Base-by-base conservation (phyloP, 2,797 vertebrate species). In the Neoniphon sammara region DNA sequence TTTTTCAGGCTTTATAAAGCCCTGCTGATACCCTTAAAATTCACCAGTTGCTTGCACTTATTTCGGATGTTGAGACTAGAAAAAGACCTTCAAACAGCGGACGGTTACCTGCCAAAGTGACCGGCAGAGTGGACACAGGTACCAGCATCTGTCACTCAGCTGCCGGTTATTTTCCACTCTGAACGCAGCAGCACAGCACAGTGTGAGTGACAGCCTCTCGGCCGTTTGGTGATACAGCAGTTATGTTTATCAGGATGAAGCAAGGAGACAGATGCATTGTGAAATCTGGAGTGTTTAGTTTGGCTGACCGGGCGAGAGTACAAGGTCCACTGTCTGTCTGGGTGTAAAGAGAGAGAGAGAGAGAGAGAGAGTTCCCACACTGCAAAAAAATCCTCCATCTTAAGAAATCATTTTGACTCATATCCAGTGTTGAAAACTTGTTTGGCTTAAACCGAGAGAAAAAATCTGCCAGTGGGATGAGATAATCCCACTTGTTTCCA, bases 291-390 rank as follows among this genome's bases (percentile, higher is more conserved):
- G 30, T 71, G 70, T 71, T 78, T 73, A 61, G 64, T 67, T 67
- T 82, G 80, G 76, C 80, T 36, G 52, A 14, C 25, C 5, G 49
- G 49, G 34, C 73, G 14, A 57, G 14, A 42, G 71, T 55, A 44
- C 80, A 82, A 78, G 67, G 76, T 70, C 66, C 67, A 50, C 52
- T 20, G 21, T 56, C 75, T 77, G 65, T 39, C 55, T 62, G 39
- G 21, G 25, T 11, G 36, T 42, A 39, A 52, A 23, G 20, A 44
- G 53, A 59, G 44, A 49, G 64, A 54, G 58, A 60, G 21, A 31
- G 30, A 9, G 44, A 52, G 21, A 34, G 31, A 14, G 27, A 39
- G 39, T 42, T 42, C 39, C 39, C 25, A 27, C 25, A 27, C 25
- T 27, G 25, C 25, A 27, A 27, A 27, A 27, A 27, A 27, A 27